Base-by-base conservation (phyloP, 2,888 invertebrate species). In the Stramonita haemastoma region DNA sequence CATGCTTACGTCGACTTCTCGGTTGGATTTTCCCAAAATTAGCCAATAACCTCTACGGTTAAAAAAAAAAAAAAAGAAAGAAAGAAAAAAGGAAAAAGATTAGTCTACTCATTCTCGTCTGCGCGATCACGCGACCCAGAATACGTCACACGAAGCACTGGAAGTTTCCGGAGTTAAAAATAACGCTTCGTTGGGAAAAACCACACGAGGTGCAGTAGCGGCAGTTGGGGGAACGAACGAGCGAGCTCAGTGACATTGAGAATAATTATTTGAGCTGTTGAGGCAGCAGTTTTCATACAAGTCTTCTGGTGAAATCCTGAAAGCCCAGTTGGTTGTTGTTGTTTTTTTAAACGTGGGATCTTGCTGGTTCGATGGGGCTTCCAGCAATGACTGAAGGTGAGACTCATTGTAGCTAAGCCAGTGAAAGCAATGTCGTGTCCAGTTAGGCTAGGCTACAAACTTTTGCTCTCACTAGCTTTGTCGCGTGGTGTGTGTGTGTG, bases 71-170 rank as follows among this genome's bases (percentile, higher is more conserved):
- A n/a, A n/a, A n/a, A n/a, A n/a, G n/a, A n/a, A n/a, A n/a, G n/a
- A n/a, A n/a, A n/a, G n/a, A n/a, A n/a, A n/a, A n/a, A n/a, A n/a
- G n/a, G n/a, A n/a, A n/a, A n/a, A n/a, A n/a, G n/a, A n/a, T n/a
- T n/a, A n/a, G n/a, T 79, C 79, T 79, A 79, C 32, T 79, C 79
- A 79, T 79, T 79, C 32, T 79, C 8, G 29, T 60, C 19, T 60
- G 60, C 13, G 13, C 17, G 32, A 79, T 79, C 79, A 79, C 79
- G 79, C 79, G 79, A 79, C 11, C n/a, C n/a, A n/a, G 60, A 13
- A 29, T n/a, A 32, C 29, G 11, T n/a, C 29, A n/a, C 19, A 32
- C n/a, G 13, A 32, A n/a, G 6, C 6, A 79, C 32, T 17, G 79
- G 79, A 79, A 13, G 11, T 79, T 79, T 32, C 79, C 32, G 1